phyloP scores from a whole-genome alignment of 2,113 vertebrate genomes.

The Trinectes maculatus region DNA sequence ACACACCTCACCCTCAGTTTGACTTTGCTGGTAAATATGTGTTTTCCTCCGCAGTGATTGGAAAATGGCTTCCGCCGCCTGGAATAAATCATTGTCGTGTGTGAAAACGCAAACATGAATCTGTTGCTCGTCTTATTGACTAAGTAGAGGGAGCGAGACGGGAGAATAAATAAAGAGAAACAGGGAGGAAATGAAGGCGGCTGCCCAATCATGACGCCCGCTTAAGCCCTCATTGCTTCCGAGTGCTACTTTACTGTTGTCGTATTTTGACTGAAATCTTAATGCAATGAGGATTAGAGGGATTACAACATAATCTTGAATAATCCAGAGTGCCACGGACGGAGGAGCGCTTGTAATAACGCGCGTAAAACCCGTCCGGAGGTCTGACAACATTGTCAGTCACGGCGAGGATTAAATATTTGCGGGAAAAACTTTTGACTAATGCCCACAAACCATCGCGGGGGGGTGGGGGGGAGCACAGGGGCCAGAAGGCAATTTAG shows the following conservation, averaged over 20 bases:
- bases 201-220: slow-evolving; percentile 85
- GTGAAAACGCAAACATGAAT: slow-evolving; percentile 57
- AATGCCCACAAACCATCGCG: slow-evolving; percentile 59
- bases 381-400: slow-evolving; percentile 91
- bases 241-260: slow-evolving; percentile 93
- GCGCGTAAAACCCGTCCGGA: slow-evolving; percentile 88
- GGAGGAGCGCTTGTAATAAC: slow-evolving; percentile 95
- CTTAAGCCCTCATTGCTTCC: slow-evolving; percentile 89
- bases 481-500: slow-evolving; percentile 68
- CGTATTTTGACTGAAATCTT: slow-evolving; percentile 98
- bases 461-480: slow-evolving; percentile 26
- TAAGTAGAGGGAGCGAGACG: slow-evolving; percentile 45
- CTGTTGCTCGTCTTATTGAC: slow-evolving; percentile 64
- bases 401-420: slow-evolving; percentile 82
- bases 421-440: slow-evolving; percentile 73
- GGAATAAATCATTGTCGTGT: slow-evolving; percentile 61
- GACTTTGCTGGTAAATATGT: slow-evolving; percentile 68
- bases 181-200: slow-evolving; percentile 78
- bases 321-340: slow-evolving; percentile 99
- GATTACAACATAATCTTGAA: slow-evolving; percentile 99
- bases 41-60: slow-evolving; percentile 55
- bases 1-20: slow-evolving; percentile 44
- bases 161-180: slow-evolving; percentile 64
- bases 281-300: slow-evolving; percentile 97
- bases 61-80: slow-evolving; percentile 29